A percentile compares a stretch with the other conserved stretches of the same genome.
These are phyloP conservation scores for Premnoplex brunnescens DNA, from an alignment of 2,797 vertebrate genomes.

Conservation along the genomic window DNA sequence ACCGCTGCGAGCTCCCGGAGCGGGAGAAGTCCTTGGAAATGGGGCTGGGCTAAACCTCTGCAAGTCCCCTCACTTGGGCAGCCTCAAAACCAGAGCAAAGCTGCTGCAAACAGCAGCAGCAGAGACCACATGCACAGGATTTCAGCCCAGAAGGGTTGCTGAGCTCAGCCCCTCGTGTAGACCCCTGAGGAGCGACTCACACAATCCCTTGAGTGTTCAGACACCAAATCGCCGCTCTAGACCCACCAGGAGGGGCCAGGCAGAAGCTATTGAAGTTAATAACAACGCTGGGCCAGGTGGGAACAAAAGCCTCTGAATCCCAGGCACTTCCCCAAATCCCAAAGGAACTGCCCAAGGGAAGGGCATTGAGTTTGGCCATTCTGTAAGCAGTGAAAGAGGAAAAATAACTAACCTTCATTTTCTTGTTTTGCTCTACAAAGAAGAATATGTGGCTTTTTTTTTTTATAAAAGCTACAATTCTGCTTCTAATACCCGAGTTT, in stretches of 20 bases:
- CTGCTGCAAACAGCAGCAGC: neutral
- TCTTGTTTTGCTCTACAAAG: slow-evolving; percentile 30
- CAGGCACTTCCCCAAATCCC: neutral
- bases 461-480: slow-evolving; percentile 60
- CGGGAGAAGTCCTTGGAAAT: neutral
- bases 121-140: neutral
- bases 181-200: neutral
- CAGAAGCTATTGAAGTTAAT: neutral
- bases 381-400: slow-evolving; percentile 25
- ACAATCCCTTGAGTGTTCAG: neutral
- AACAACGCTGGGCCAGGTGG: neutral
- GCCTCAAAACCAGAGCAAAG: neutral
- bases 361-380: slow-evolving; percentile 5
- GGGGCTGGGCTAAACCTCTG: neutral
- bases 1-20: neutral
- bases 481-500: slow-evolving; percentile 68
- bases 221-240: neutral
- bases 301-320: neutral
- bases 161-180: neutral
- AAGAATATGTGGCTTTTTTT: slow-evolving; percentile 55
- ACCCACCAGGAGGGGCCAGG: neutral
- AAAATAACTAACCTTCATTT: slow-evolving; percentile 17
- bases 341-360: neutral
- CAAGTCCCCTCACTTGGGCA: neutral
- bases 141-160: neutral